A percentile compares a stretch with the other conserved stretches of the same genome.
These are phyloP conservation scores for Tenodera sinensis DNA, from an alignment of 2,888 invertebrate genomes.

Conservation along the genomic window DNA sequence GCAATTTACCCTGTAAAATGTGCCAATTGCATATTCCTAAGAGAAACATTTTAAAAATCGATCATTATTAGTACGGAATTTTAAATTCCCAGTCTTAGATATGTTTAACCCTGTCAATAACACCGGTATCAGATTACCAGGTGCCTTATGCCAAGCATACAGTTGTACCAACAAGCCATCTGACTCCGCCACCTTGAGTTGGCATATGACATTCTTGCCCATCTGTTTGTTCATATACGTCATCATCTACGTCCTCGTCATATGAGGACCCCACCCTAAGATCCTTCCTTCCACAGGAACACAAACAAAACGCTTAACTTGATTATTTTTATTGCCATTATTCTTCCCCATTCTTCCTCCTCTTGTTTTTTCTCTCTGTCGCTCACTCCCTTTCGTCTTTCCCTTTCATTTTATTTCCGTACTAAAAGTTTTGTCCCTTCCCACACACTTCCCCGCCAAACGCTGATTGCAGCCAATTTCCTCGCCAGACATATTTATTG, in stretches of 20 bases:
- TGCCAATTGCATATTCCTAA: too few relatives aligned
- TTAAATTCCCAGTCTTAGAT: too few relatives aligned
- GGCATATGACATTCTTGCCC: not conserved
- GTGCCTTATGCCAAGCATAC: too few relatives aligned
- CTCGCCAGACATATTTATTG: constrained; percentile 28
- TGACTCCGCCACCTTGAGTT: not conserved
- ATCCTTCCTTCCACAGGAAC: not conserved
- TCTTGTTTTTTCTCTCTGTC: not conserved
- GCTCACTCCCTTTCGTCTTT: not conserved
- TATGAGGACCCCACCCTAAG: not conserved
- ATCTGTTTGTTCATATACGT: not conserved
- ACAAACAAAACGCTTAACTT: not conserved
- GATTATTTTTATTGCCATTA: not conserved
- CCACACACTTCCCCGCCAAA: not conserved
- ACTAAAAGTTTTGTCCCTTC: not conserved
- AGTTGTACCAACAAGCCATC: too few relatives aligned
- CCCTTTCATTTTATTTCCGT: not conserved
- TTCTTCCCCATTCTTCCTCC: not conserved
- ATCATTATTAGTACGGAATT: too few relatives aligned
- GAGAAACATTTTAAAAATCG: too few relatives aligned
- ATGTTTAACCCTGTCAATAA: too few relatives aligned
- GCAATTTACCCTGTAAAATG: too few relatives aligned
- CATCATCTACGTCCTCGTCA: not conserved
- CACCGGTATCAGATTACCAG: too few relatives aligned
- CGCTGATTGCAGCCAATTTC: constrained; percentile 30